phyloP scores from a whole-genome alignment of 1,140 invertebrate species.

The Diachasmimorpha longicaudata region DNA sequence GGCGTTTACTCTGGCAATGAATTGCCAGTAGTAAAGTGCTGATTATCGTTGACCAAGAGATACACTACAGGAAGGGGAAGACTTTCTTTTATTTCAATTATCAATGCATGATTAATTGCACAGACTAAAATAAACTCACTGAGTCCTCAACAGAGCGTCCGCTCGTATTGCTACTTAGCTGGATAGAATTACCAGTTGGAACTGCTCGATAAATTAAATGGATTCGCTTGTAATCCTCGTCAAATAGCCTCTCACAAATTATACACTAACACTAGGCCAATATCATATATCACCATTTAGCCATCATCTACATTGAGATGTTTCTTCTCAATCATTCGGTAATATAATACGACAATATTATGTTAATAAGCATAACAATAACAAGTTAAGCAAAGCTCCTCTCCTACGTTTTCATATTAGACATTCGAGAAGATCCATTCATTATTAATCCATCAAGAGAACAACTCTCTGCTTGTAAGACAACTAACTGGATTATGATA shows the following conservation, averaged over 20 bases:
- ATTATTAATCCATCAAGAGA: too few species aligned
- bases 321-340: too few species aligned
- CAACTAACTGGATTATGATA: too few species aligned
- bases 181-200: background rate
- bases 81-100: background rate
- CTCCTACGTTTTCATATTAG: too few species aligned
- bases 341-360: too few species aligned
- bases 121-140: background rate
- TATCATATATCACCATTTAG: background rate
- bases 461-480: too few species aligned
- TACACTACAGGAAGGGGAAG: background rate
- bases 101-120: background rate
- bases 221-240: too few species aligned
- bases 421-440: too few species aligned
- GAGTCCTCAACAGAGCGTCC: background rate
- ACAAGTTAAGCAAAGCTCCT: too few species aligned
- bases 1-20: slow-evolving; percentile 1
- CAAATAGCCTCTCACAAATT: background rate
- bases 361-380: too few species aligned
- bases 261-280: background rate
- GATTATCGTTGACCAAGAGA: slow-evolving; percentile 11
- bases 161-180: background rate
- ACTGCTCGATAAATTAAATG: background rate
- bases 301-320: background rate
- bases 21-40: slow-evolving; percentile 21